These are phyloP conservation scores for Campylomormyrus tamandua DNA, from an alignment of 2,113 vertebrate species.

Conservation along the genomic window DNA sequence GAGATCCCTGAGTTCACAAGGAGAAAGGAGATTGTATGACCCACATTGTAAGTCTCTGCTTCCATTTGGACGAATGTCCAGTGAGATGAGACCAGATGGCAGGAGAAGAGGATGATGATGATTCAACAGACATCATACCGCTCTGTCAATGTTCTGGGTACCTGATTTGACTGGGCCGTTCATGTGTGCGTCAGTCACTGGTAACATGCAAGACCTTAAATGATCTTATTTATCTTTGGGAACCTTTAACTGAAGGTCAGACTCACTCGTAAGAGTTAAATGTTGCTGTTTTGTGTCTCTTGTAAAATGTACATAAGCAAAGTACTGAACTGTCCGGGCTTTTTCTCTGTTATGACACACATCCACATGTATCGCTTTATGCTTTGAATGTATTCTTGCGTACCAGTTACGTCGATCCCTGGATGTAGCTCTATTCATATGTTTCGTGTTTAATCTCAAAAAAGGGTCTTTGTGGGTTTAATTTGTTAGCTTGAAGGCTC, in stretches of 20 bases:
- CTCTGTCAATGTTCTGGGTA: background rate
- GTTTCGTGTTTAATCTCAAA: background rate
- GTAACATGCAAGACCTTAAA: background rate
- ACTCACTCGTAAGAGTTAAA: background rate
- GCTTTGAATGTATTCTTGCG: background rate
- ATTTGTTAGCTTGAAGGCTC: background rate
- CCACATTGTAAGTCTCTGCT: background rate
- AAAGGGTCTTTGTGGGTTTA: conserved; percentile 23
- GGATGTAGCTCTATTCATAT: background rate
- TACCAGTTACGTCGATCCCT: background rate
- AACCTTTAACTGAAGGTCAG: background rate
- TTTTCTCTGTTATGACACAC: background rate
- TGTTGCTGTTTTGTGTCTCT: background rate
- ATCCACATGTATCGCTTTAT: background rate
- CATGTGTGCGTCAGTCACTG: background rate
- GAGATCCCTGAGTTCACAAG: background rate
- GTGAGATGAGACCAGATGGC: background rate
- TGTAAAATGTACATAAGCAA: background rate
- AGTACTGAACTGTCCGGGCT: background rate
- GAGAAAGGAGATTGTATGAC: background rate
- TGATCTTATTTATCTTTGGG: background rate
- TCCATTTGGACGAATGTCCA: background rate
- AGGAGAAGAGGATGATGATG: background rate
- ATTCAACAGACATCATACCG: background rate
- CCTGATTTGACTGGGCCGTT: background rate